phyloP scores from a whole-genome alignment of 92 coral and sea anemone species.

The Virgularia gustaviana region DNA sequence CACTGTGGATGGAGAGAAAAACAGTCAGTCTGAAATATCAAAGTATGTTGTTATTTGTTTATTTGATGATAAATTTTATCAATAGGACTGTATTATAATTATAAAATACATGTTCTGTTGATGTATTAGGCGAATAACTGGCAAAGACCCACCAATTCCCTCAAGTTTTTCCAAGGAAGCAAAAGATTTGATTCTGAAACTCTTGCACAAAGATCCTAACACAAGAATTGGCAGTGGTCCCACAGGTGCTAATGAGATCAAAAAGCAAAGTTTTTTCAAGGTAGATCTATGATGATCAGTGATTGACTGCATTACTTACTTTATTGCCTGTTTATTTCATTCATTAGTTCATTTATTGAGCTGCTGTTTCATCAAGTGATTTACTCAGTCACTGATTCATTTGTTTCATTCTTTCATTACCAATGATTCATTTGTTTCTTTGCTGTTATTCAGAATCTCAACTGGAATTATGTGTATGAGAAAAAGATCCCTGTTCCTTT shows the following conservation, averaged over 20 bases:
- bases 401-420: background rate
- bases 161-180: slow-evolving; percentile 66
- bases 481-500: slow-evolving; percentile 80
- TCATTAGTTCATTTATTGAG: background rate
- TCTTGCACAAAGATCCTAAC: slow-evolving; percentile 78
- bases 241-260: slow-evolving; percentile 78
- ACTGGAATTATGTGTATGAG: slow-evolving; percentile 72
- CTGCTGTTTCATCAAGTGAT: background rate
- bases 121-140: slow-evolving; percentile 76
- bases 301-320: background rate
- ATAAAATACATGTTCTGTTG: too few species aligned
- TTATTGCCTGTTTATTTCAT: background rate
- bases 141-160: slow-evolving; percentile 92
- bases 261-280: slow-evolving; percentile 83
- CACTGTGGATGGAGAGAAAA: slow-evolving; percentile 97
- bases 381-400: background rate
- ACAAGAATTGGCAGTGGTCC: slow-evolving; percentile 75
- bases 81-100: background rate
- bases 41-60: slow-evolving; percentile 55
- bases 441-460: slow-evolving; percentile 48
- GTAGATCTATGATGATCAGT: slow-evolving; percentile 29
- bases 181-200: slow-evolving; percentile 67
- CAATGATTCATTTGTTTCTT: background rate
- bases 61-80: background rate
- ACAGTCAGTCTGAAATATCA: slow-evolving; percentile 94